Conservation (phyloP, 2,888 invertebrate genomes). For the Phragmatobia fuliginosa region DNA sequence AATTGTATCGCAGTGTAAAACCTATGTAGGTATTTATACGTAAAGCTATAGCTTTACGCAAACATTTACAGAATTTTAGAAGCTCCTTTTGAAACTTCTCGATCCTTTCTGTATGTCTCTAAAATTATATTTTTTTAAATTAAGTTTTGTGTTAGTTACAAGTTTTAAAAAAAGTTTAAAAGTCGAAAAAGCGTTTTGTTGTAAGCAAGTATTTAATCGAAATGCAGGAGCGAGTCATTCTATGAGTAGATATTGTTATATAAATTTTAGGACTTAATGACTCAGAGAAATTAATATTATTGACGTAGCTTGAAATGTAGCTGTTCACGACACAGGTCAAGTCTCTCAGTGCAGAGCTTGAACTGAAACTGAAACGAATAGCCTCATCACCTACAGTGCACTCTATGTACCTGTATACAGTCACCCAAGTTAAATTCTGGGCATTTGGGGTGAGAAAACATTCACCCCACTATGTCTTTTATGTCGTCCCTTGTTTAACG, state of each 20-base stretch:
- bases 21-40: background rate
- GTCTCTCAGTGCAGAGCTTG: conserved; percentile 20
- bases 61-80: background rate
- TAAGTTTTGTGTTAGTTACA: no score
- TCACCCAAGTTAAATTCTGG: background rate
- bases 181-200: no score
- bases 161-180: no score
- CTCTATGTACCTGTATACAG: conserved; percentile 27
- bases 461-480: conserved; percentile 10
- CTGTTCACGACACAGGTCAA: conserved; percentile 33
- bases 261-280: conserved; percentile 9
- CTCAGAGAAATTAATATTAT: conserved; percentile 29
- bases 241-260: background rate
- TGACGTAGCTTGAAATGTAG: conserved; percentile 32
- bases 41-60: background rate
- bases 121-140: no score
- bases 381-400: conserved; percentile 54
- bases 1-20: background rate
- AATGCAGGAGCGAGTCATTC: background rate
- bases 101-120: background rate
- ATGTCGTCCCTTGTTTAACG: conserved; percentile 10
- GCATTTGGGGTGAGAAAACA: conserved; percentile 16
- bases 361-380: conserved; percentile 54
- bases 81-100: background rate
- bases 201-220: no score